Evolutionary conservation across 2,113 vertebrate genomes (phyloP).

Genomic region (Ciconia stormi): DNA sequence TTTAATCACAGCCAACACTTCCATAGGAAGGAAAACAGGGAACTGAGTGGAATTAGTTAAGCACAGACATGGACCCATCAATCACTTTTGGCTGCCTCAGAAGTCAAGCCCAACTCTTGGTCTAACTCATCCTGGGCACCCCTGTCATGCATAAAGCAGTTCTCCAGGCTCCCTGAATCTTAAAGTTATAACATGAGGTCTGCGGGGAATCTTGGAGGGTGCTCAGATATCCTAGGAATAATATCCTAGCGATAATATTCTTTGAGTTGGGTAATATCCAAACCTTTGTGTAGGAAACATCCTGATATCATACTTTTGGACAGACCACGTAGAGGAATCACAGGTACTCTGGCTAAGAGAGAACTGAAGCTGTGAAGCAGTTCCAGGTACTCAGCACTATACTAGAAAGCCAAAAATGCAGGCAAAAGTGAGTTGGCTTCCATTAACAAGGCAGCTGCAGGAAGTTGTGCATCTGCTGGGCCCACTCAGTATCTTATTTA

Average conservation of each 20-base stretch:
- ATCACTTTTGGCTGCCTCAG: background rate
- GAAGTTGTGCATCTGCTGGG: background rate
- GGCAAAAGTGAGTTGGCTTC: background rate
- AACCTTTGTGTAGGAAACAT: background rate
- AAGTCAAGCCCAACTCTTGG: background rate
- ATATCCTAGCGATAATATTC: background rate
- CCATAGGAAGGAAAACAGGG: background rate
- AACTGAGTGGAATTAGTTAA: background rate
- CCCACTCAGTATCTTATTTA: background rate
- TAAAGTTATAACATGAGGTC: background rate
- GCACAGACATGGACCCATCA: background rate
- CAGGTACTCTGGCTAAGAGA: background rate
- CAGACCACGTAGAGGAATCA: rapidly evolving
- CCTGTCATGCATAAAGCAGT: background rate
- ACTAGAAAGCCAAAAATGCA: background rate
- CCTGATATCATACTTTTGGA: background rate
- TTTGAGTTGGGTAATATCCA: background rate
- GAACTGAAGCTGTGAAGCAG: background rate
- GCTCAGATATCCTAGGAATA: background rate
- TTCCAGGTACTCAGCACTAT: background rate
- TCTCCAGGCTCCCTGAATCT: background rate
- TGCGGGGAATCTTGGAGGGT: background rate
- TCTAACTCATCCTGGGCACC: background rate
- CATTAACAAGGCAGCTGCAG: background rate
- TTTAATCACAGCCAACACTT: background rate